Conservation (phyloP, 2,797 vertebrate genomes). For the Crocidura indochinensis region DNA sequence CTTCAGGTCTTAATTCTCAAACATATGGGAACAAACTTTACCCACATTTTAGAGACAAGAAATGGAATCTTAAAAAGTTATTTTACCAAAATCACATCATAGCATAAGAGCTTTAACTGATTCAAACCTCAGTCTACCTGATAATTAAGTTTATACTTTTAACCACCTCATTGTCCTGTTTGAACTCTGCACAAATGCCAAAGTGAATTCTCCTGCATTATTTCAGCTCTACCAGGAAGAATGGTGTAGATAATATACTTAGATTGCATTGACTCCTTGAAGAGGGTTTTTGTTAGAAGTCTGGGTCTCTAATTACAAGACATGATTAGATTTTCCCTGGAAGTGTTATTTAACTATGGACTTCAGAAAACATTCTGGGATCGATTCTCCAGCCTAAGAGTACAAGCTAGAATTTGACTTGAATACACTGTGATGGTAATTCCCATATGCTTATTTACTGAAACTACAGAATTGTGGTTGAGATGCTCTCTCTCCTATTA, state of each 20-base stretch:
- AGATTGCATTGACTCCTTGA: background rate
- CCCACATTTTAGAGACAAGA: background rate
- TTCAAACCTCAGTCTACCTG: background rate
- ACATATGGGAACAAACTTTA: background rate
- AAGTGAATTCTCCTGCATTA: background rate
- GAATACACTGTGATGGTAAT: background rate
- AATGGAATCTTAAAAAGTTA: background rate
- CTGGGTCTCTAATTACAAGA: slow-evolving; percentile 22
- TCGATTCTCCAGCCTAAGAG: background rate
- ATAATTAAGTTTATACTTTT: background rate
- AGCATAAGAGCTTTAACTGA: background rate
- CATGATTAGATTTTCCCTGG: background rate
- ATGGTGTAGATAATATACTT: background rate
- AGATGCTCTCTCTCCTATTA: background rate
- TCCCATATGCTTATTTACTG: slow-evolving; percentile 9
- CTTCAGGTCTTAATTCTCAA: slow-evolving; percentile 20
- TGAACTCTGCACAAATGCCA: background rate
- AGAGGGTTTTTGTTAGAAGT: background rate
- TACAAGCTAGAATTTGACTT: background rate
- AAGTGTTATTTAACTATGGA: slow-evolving; percentile 16
- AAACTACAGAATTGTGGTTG: background rate
- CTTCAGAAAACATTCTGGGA: background rate
- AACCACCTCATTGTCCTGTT: background rate
- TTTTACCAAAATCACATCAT: background rate
- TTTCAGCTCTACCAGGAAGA: background rate